Base-by-base conservation (phyloP, 2,797 vertebrate genomes). In the Picus viridis region DNA sequence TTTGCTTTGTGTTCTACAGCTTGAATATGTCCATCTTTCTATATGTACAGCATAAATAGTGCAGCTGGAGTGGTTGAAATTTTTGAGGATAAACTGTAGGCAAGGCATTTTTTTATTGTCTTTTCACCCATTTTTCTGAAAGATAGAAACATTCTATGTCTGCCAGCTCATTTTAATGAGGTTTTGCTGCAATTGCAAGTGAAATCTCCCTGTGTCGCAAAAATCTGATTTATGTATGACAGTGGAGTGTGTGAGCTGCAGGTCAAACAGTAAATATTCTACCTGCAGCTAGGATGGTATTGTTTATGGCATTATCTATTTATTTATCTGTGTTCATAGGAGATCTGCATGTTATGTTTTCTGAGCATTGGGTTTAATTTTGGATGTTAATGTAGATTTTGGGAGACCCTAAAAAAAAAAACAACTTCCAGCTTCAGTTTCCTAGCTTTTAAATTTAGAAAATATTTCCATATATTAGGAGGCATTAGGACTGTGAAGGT, bases 151-250 rank as follows among this genome's bases (percentile, higher is more conserved):
- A 84, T 80, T 91, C 85, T 72, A 54, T 77, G 81, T 93, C 78
- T 88, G 79, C 79, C 88, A 69, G 86, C 26, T 95, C 75, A 87
- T 93, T 97, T 95, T 94, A 95, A 97, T 93, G 86, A 94, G 93
- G 32, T 92, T 94, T 93, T 92, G 79, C 79, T 91, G 90, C 78
- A 92, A 83, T 86, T 92, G 92, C 71, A 82, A 87, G 70, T 84
- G 83, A 95, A 93, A 83, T 86, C 83, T 90, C 64, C 63, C 54
- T 78, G 67, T 88, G 64, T 83, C 15, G 7, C 89, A 87, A 68
- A 95, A 89, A 83, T 76, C 43, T 95, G 93, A 94, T 96, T 94
- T 96, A 89, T 94, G 53, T 76, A 27, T 79, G 70, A 90, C 61
- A 87, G 57, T n/a, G 59, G 16, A 88, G 16, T 62, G 30, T 86